These are phyloP conservation scores for Erebia palarica DNA, from an alignment of 2,888 invertebrate genomes.

Conservation along the genomic window DNA sequence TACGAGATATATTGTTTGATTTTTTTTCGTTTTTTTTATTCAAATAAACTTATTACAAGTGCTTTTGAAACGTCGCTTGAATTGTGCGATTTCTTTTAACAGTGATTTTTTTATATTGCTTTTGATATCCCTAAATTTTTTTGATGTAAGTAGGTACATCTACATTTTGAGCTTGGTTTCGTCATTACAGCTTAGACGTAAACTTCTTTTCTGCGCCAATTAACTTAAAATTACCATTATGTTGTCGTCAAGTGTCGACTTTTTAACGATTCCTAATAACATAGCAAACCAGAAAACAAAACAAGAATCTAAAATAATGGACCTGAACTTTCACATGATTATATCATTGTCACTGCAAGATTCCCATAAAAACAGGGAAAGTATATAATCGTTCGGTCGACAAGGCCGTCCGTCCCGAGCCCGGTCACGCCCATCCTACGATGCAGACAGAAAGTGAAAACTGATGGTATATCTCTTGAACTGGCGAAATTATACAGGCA, in stretches of 20 bases:
- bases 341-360: constrained; percentile 64
- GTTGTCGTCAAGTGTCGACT: not conserved
- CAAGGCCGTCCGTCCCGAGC: constrained; percentile 62
- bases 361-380: constrained; percentile 80
- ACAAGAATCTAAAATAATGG: constrained; percentile 3
- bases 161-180: not conserved
- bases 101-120: not conserved
- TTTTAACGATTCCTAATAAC: constrained; percentile 4
- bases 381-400: constrained; percentile 67
- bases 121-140: too few relatives aligned
- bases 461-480: constrained; percentile 22
- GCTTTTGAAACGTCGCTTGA: too few relatives aligned
- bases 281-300: not conserved
- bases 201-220: not conserved
- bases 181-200: too few relatives aligned
- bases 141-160: not conserved
- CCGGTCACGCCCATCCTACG: constrained; percentile 72
- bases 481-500: constrained; percentile 28
- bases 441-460: constrained; percentile 72
- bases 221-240: not conserved
- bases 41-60: too few relatives aligned
- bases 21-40: not conserved
- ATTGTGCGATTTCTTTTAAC: too few relatives aligned
- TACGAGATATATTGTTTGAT: not conserved
- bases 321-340: constrained; percentile 47